Evolutionary conservation across 2,888 invertebrate genomes (phyloP).

Genomic region (Athalia circularis): DNA sequence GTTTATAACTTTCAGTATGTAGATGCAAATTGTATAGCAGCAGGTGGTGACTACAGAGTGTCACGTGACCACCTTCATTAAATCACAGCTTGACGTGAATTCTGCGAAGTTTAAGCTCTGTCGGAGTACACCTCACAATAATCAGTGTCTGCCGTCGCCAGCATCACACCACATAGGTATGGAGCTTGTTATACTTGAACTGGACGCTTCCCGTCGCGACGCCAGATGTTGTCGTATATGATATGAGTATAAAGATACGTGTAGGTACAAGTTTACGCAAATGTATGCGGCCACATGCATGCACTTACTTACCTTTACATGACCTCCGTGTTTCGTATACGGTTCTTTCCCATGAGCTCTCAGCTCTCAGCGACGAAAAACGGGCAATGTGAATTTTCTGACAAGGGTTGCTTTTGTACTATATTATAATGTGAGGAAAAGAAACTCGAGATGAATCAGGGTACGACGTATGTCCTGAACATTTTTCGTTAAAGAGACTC

Average conservation of each 20-base stretch:
- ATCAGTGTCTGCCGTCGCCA: conserved; percentile 17
- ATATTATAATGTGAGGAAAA: neutral
- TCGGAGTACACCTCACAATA: conserved; percentile 1
- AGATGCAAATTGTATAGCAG: conserved; percentile 49
- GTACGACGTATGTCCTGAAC: neutral
- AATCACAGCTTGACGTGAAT: conserved; percentile 45
- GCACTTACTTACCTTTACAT: neutral
- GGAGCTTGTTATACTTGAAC: neutral
- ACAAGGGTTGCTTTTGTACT: conserved; percentile 4
- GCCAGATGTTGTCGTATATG: neutral
- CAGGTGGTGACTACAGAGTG: conserved; percentile 48
- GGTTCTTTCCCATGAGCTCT: neutral
- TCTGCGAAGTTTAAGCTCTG: conserved; percentile 2
- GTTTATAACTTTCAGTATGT: conserved; percentile 15
- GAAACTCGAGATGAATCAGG: conserved; percentile 18
- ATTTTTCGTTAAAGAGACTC: too few species aligned
- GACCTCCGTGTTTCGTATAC: neutral
- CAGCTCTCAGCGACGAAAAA: conserved; percentile 14
- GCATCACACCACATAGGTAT: neutral
- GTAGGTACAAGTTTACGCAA: too few species aligned
- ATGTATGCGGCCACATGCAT: neutral
- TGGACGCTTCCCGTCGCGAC: neutral
- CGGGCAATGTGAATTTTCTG: conserved; percentile 6
- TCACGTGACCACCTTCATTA: conserved; percentile 50
- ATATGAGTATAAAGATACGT: too few species aligned